These are phyloP conservation scores for Halesus radiatus DNA, from an alignment of 1,140 invertebrate genomes.

Conservation along the genomic window DNA sequence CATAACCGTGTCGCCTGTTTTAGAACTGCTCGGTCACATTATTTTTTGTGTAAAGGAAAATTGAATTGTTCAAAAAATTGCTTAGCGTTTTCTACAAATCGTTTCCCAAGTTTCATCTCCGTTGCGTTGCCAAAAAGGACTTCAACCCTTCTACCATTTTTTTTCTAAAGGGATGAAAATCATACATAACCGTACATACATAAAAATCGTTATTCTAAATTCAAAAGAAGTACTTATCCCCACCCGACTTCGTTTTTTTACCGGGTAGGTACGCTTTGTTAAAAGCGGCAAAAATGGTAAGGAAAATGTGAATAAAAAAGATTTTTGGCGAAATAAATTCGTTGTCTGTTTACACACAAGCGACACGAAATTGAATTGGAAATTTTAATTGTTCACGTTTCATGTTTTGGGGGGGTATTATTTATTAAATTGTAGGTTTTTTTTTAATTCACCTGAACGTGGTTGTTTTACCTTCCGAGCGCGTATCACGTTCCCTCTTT, in stretches of 20 bases:
- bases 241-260: no score
- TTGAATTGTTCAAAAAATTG: no score
- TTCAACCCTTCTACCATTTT: no score
- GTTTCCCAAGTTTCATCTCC: no score
- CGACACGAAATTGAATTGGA: slow-evolving; percentile 13
- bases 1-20: no score
- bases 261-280: background rate
- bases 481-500: background rate
- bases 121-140: no score
- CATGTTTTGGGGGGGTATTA: background rate
- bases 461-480: background rate
- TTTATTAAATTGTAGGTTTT: slow-evolving; percentile 25
- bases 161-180: no score
- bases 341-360: slow-evolving; percentile 8
- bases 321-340: slow-evolving; percentile 20
- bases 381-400: slow-evolving; percentile 17
- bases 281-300: no score
- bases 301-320: background rate
- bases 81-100: no score
- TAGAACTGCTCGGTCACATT: no score
- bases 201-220: background rate
- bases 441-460: slow-evolving; percentile 31
- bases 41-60: no score
- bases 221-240: background rate
- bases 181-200: background rate